Percentiles rank a stretch among this genome's conserved stretches.
phyloP scores from a whole-genome alignment of 1,140 invertebrate genomes.

The Drosophila ananassae region DNA sequence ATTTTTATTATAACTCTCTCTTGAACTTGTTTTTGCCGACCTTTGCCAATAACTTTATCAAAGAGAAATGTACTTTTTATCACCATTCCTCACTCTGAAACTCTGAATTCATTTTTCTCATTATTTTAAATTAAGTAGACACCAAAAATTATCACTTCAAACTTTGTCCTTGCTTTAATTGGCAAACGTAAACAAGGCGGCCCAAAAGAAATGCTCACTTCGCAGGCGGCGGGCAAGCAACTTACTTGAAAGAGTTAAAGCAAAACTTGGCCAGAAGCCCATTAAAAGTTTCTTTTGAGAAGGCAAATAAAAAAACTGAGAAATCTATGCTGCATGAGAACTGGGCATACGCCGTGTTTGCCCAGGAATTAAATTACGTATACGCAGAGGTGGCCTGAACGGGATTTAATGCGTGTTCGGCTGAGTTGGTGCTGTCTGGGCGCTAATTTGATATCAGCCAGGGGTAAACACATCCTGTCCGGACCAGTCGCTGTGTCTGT shows the following conservation, averaged over 20 bases:
- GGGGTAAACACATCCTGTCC: constrained; percentile 40
- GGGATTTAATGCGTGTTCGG: constrained; percentile 15
- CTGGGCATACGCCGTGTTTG: constrained; percentile 37
- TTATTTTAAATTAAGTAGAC: constrained; percentile 2
- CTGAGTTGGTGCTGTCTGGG: constrained; percentile 15
- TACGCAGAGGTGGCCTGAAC: constrained; percentile 27
- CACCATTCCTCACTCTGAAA: background rate
- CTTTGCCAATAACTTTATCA: too few species aligned
- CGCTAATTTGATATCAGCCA: constrained; percentile 39
- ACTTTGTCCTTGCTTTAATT: constrained; percentile 53
- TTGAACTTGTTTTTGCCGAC: background rate
- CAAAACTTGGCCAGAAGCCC: constrained; percentile 21
- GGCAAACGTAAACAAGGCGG: constrained; percentile 24
- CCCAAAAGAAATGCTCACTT: background rate
- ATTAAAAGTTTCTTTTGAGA: constrained; percentile 34
- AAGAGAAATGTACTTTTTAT: background rate
- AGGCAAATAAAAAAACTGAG: background rate
- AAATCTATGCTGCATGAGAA: constrained; percentile 9
- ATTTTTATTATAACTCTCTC: too few species aligned
- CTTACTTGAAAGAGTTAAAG: constrained; percentile 35
- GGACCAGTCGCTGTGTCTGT: constrained; percentile 30
- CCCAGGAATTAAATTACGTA: constrained; percentile 28
- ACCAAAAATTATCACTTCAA: constrained; percentile 32
- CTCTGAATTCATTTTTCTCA: background rate
- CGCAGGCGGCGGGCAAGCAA: background rate